phyloP scores from a whole-genome alignment of 1,140 invertebrate genomes.

The Lepidurus arcticus region DNA sequence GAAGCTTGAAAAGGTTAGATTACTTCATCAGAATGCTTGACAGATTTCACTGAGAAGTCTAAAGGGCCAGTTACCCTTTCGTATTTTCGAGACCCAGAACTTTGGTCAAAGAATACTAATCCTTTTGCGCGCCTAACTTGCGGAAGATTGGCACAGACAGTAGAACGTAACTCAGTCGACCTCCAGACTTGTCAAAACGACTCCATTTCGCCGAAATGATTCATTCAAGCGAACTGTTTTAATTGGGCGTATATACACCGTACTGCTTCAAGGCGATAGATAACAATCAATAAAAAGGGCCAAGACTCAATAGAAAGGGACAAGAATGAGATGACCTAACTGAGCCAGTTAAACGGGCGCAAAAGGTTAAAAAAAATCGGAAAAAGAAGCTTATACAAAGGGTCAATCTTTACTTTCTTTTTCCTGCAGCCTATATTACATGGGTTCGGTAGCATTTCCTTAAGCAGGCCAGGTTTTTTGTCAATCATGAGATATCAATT shows the following conservation, averaged over 20 bases:
- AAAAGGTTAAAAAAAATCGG: no score
- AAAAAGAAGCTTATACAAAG: no score
- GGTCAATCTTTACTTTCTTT: no score
- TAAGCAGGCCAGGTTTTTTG: background rate
- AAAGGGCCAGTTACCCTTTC: background rate
- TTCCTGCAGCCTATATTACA: no score
- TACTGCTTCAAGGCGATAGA: background rate
- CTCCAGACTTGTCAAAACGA: background rate
- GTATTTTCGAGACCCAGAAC: background rate
- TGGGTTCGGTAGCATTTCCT: no score
- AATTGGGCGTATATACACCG: background rate
- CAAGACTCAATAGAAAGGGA: no score
- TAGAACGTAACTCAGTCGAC: background rate
- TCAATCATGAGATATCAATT: conserved; percentile 8
- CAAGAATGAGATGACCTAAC: no score
- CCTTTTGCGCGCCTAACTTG: conserved; percentile 6
- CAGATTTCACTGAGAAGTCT: background rate
- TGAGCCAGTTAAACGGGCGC: no score
- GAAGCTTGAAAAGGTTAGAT: background rate
- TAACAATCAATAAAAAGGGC: background rate
- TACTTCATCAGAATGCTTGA: background rate
- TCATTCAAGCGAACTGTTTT: background rate
- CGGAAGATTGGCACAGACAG: conserved; percentile 7
- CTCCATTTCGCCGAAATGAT: background rate
- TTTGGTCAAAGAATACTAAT: background rate